phyloP scores from a whole-genome alignment of 2,113 vertebrate species.

The Cacatua alba region DNA sequence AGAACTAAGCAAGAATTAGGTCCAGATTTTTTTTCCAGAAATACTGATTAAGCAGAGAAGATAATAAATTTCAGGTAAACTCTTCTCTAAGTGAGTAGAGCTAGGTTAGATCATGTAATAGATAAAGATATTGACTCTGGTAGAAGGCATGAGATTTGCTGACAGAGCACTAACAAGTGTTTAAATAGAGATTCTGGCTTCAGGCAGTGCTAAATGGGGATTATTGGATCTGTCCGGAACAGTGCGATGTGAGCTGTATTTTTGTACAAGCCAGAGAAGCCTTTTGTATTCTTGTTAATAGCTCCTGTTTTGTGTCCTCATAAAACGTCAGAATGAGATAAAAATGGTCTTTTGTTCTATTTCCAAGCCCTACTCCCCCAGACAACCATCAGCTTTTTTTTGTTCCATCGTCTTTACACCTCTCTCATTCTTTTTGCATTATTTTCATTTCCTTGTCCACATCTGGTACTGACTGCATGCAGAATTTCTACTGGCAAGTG shows the following conservation, averaged over 20 bases:
- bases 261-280: background rate
- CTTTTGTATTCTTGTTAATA: background rate
- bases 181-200: conserved; percentile 6
- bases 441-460: background rate
- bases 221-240: background rate
- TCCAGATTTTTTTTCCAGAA: background rate
- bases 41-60: background rate
- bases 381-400: background rate
- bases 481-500: background rate
- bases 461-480: background rate
- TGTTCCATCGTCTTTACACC: background rate
- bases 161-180: background rate
- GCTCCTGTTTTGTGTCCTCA: background rate
- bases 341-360: background rate
- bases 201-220: background rate
- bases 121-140: background rate
- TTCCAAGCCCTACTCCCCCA: background rate
- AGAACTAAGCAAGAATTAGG: background rate
- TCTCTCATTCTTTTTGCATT: background rate
- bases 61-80: background rate
- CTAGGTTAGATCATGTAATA: background rate
- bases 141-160: background rate
- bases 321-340: background rate
- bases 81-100: background rate
- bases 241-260: background rate